Evolutionary conservation across 2,113 vertebrate species (phyloP).

Genomic region (Sminthopsis crassicaudata): DNA sequence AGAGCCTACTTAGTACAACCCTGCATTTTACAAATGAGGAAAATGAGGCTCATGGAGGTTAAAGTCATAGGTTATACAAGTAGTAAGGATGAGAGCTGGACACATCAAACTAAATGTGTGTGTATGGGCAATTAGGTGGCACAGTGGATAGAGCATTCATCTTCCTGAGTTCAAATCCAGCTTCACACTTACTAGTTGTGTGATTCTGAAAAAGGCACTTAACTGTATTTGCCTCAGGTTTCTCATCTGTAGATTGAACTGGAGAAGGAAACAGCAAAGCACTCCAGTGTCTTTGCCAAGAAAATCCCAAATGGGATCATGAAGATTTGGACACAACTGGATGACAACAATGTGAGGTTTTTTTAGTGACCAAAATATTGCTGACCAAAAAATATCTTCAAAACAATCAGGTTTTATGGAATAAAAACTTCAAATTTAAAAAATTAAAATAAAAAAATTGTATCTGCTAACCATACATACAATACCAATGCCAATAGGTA

Average conservation of each 20-base stretch:
- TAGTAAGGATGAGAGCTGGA: background rate
- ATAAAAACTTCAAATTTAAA: background rate
- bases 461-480: background rate
- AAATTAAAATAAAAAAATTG: background rate
- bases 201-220: background rate
- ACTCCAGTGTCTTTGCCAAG: background rate
- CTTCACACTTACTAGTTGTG: background rate
- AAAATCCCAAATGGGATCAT: background rate
- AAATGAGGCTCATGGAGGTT: background rate
- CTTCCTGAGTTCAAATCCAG: background rate
- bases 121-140: too few relatives aligned
- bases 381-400: background rate
- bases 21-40: background rate
- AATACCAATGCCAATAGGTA: too few relatives aligned
- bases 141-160: background rate
- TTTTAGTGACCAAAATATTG: background rate
- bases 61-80: background rate
- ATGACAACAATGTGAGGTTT: background rate
- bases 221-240: background rate
- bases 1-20: background rate
- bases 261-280: background rate
- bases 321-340: background rate
- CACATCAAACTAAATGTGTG: background rate
- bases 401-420: background rate
- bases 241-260: background rate